These are phyloP conservation scores for Tamandua tetradactyla DNA, from an alignment of 2,797 vertebrate species.

Conservation along the genomic window DNA sequence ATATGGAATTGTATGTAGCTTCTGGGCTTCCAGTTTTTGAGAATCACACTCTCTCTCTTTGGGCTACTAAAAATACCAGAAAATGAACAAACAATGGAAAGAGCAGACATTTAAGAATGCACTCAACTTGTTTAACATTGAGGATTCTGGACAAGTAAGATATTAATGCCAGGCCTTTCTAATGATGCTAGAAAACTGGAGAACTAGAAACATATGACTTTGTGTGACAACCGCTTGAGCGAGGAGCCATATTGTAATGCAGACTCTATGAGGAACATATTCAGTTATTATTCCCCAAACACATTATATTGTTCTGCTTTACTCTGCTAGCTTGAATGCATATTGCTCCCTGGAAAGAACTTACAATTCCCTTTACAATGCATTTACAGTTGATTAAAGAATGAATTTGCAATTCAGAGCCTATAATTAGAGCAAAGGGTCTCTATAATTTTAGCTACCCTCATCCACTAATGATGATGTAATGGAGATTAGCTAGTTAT, in stretches of 20 bases:
- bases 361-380: conserved; percentile 71
- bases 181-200: background rate
- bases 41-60: background rate
- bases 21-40: background rate
- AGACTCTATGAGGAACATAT: conserved; percentile 25
- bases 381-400: conserved; percentile 74
- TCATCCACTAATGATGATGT: conserved; percentile 77
- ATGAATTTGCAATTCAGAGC: conserved; percentile 69
- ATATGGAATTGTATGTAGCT: background rate
- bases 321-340: conserved; percentile 63
- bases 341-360: conserved; percentile 79
- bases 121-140: background rate
- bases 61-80: background rate
- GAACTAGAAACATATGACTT: background rate
- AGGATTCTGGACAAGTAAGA: background rate
- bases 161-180: background rate
- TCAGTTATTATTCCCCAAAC: conserved; percentile 66
- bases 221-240: background rate
- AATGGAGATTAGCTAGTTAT: conserved; percentile 76
- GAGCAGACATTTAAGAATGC: background rate
- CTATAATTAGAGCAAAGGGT: conserved; percentile 75
- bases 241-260: conserved; percentile 4
- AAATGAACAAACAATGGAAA: background rate
- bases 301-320: conserved; percentile 65
- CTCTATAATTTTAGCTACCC: conserved; percentile 73